phyloP scores from a whole-genome alignment of 2,113 vertebrate genomes.

The Thinocorus orbignyianus region DNA sequence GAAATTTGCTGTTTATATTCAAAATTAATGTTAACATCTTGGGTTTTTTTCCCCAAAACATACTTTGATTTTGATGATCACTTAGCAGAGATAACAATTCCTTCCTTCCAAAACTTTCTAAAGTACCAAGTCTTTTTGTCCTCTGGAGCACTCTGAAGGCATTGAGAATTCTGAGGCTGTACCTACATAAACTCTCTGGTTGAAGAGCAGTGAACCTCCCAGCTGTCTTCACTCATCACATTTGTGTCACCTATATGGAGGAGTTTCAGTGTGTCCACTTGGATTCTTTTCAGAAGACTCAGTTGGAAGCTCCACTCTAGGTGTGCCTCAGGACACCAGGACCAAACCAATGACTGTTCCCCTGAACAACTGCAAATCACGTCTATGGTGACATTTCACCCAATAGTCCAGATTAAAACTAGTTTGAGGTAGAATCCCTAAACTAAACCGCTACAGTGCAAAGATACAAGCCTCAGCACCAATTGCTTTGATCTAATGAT shows the following conservation, averaged over 20 bases:
- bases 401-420: background rate
- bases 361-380: background rate
- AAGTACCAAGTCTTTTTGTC: background rate
- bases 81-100: background rate
- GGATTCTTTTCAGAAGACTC: background rate
- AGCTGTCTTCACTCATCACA: background rate
- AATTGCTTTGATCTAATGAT: background rate
- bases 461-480: background rate
- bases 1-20: background rate
- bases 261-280: background rate
- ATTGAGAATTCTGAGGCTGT: background rate
- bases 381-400: background rate
- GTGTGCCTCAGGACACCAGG: background rate
- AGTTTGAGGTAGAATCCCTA: background rate
- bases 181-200: fast-evolving
- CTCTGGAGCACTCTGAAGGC: background rate
- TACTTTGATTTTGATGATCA: background rate
- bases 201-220: background rate
- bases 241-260: background rate
- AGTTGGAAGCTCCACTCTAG: background rate
- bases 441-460: background rate
- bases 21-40: background rate
- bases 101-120: background rate
- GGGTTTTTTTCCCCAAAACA: background rate
- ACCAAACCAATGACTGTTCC: background rate